Evolutionary conservation across 1,140 invertebrate genomes (phyloP), one percentile per base, ranked within the genome.

Genomic region (Dendrolimus punctatus): DNA sequence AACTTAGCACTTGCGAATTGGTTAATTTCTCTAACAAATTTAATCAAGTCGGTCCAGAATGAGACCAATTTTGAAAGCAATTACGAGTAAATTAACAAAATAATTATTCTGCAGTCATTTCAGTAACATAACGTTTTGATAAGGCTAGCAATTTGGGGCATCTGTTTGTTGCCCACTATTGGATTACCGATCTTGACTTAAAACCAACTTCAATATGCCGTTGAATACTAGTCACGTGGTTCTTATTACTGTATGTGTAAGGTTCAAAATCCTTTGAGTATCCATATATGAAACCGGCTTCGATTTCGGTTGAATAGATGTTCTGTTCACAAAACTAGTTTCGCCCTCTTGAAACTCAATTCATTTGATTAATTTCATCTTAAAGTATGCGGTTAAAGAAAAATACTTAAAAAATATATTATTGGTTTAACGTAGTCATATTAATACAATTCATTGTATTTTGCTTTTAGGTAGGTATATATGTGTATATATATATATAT

Each of bases 271-370:
- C 42, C 53, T 6, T 6, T 44, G 36, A 23, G 39, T 42, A 36
- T 49, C 9, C 7, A 6, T 51, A 53, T 51, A 10, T 8, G 43
- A 44, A 43, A 45, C 23, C 51, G 46, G 42, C 38, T 39, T 9
- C 38, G 42, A 40, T 51, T 23, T 23, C 44, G 45, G 41, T 59
- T 56, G 51, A 43, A 58, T 64, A 51, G 57, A 67, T 74, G 69
- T 76, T 76, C 68, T 78, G 74, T 80, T 80, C 70, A 80, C 80
- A 70, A 76, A 77, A 78, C 81, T 81, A 81, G 81, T 77, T 82
- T 72, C 45, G 62, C 66, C 77, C 75, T 78, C 79, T 82, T 70
- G 79, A 81, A 73, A 72, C 62, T 61, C 52, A 39, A 66, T 49
- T 64, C 49, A 52, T 58, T 56, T 64, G 70, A 82, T 82, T 78